Percentiles rank a stretch among this genome's conserved stretches.
These are phyloP conservation scores for Otis tarda DNA, from an alignment of 2,113 vertebrate genomes.

Conservation along the genomic window DNA sequence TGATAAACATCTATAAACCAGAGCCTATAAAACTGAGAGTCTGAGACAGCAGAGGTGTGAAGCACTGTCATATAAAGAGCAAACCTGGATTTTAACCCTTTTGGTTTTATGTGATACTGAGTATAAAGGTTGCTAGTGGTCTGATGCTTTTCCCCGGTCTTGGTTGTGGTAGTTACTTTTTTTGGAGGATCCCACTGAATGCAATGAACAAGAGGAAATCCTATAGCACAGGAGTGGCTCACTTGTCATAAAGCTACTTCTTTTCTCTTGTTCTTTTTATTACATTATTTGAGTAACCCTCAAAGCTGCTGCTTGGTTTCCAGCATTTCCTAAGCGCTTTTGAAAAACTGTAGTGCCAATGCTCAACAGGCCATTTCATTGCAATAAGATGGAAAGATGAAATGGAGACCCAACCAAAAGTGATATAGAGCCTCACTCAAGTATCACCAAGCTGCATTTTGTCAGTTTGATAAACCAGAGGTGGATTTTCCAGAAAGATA, in stretches of 20 bases:
- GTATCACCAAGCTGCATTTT: not conserved
- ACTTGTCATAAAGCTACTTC: not conserved
- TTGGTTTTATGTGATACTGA: not conserved
- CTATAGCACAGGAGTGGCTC: not conserved
- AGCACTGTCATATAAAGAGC: not conserved
- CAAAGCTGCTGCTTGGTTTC: not conserved
- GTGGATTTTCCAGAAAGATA: not conserved
- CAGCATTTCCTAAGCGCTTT: not conserved
- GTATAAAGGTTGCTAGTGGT: not conserved
- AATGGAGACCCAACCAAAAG: not conserved
- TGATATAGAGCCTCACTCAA: not conserved
- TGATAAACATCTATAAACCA: slow-evolving; percentile 20
- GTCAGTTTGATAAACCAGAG: not conserved
- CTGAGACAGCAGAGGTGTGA: not conserved
- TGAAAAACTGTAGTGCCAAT: not conserved
- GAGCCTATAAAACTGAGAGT: not conserved
- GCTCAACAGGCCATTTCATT: not conserved
- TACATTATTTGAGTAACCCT: not conserved
- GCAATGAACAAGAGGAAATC: not conserved
- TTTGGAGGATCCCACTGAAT: not conserved
- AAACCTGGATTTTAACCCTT: not conserved
- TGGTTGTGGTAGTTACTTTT: not conserved
- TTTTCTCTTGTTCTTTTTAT: not conserved
- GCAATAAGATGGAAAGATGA: not conserved
- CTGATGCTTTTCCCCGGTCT: not conserved